Evolutionary conservation across 2,113 vertebrate species (phyloP), one percentile per base, ranked within the genome.

Genomic region (Butorides virescens): DNA sequence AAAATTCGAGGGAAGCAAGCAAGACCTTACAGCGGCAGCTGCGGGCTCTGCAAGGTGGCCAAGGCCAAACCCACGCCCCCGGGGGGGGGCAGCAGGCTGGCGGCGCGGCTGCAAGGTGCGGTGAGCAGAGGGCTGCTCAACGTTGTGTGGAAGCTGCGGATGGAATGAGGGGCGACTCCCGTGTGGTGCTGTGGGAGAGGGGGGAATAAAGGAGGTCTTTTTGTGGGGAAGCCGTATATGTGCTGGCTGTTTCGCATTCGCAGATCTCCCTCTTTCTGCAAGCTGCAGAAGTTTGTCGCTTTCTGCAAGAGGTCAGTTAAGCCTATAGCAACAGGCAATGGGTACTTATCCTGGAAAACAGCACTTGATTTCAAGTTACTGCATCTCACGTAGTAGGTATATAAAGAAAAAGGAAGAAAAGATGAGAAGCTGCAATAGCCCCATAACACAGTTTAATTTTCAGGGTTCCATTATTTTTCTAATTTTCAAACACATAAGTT

Each of bases 31-130:
- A 55, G 34, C 12, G 27, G 42, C 56, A 79, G 46, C 37, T 22
- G 5, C 47, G 36, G 23, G 7, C 27, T 63, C 18, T 44, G 10
- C 13, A 59, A 36, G 17, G 4, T 1, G 16, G 27, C 0, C 0
- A 50, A 19, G n/a, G 42, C 76, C 79, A 72, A 21, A 14, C 7
- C 4, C 0, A 3, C 23, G 18, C 1, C 2, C 1, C 2, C 4
- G 0, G 0, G 0, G 42, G 18, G 37, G 52, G 9, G 14, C 16
- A 23, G 11, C 29, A 39, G 78, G 7, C 8, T 56, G 7, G 30
- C 20, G 42, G 30, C 3, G 37, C 0, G 3, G 44, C 27, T 50
- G n/a, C 13, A 6, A 15, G 59, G 14, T 15, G 63, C 27, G 9
- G 44, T 34, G 44, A 10, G 4, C 13, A 37, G 56, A 17, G 4